Percentiles rank a stretch among this genome's conserved stretches.
These are phyloP conservation scores for Acanthiza pusilla DNA, from an alignment of 2,797 vertebrate species.

Conservation along the genomic window DNA sequence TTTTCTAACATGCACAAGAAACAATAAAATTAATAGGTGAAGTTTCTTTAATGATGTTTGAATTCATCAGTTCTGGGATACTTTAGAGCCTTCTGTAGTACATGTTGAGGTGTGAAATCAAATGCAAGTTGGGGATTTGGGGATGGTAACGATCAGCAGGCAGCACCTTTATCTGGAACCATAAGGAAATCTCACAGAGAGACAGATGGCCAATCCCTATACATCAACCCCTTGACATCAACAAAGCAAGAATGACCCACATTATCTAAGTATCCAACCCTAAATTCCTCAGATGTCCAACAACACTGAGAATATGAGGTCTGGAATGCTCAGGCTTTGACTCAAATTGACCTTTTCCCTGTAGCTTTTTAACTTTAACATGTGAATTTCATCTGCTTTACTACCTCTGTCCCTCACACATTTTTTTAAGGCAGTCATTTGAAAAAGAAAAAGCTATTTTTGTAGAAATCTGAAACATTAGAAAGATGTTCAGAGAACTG, in stretches of 20 bases:
- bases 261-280: neutral
- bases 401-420: neutral
- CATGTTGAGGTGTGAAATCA: neutral
- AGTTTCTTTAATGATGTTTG: neutral
- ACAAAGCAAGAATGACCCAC: neutral
- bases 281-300: neutral
- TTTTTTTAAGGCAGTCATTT: neutral
- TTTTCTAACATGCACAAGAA: constrained; percentile 10
- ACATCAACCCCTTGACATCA: neutral
- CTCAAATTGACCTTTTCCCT: neutral
- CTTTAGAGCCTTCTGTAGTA: neutral
- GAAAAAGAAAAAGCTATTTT: neutral
- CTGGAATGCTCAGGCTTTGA: neutral
- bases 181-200: neutral
- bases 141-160: neutral
- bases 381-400: neutral
- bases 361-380: neutral
- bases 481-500: neutral
- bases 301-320: neutral
- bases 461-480: neutral
- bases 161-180: neutral
- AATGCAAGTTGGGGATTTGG: neutral
- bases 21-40: neutral
- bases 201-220: neutral
- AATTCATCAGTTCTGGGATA: neutral